phyloP scores from a whole-genome alignment of 1,140 invertebrate genomes.

The Tetramorium parvispinum region DNA sequence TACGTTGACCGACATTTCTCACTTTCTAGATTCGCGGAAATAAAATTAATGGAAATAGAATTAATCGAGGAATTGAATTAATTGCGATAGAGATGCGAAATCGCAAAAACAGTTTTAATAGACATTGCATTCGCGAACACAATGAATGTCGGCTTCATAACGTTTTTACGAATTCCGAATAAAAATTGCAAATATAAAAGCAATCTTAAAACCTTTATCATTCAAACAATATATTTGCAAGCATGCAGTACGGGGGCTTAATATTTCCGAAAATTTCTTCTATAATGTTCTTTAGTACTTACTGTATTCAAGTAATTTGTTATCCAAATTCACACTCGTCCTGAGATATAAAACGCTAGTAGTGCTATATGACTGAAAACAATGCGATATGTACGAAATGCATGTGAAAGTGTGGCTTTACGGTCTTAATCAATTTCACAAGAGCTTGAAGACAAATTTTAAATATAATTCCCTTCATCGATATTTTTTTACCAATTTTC shows the following conservation, averaged over 20 bases:
- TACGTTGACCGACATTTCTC: constrained; percentile 10
- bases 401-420: constrained; percentile 43
- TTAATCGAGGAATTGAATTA: neutral
- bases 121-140: neutral
- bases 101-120: neutral
- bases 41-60: neutral
- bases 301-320: neutral
- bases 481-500: neutral
- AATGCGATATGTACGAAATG: constrained; percentile 19
- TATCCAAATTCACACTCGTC: neutral
- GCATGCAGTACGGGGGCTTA: constrained; percentile 12
- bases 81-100: neutral
- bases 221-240: neutral
- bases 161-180: neutral
- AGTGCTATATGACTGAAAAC: constrained; percentile 17
- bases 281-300: neutral
- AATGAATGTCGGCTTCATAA: neutral
- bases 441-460: neutral
- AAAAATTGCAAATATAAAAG: neutral
- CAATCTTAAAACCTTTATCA: neutral
- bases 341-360: constrained; percentile 6
- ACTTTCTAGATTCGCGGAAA: neutral
- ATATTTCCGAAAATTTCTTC: constrained; percentile 2
- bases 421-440: constrained; percentile 10
- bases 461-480: neutral